These are phyloP conservation scores for Anoura caudifer DNA, from an alignment of 2,113 vertebrate species.

Conservation along the genomic window DNA sequence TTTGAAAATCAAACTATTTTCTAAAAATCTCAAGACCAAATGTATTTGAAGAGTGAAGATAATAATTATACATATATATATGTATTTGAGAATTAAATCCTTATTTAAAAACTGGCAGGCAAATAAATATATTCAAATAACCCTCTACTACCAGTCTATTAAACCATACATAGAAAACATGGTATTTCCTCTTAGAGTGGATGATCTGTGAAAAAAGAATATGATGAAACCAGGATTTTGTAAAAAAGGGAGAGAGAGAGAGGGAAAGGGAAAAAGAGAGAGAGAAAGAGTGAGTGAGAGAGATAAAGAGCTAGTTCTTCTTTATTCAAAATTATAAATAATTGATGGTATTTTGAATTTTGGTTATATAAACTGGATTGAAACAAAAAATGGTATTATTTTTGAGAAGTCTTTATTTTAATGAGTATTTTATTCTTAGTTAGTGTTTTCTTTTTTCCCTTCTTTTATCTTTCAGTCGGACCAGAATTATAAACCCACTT, in stretches of 20 bases:
- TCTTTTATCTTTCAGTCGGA: not conserved
- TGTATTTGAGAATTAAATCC: not conserved
- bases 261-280: no score
- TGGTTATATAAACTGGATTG: not conserved
- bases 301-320: not conserved
- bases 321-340: not conserved
- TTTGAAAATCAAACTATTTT: not conserved
- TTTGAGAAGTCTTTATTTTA: not conserved
- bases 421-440: not conserved
- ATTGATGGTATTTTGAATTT: not conserved
- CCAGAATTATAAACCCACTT: not conserved
- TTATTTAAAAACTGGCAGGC: not conserved
- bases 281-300: not conserved
- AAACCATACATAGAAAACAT: not conserved
- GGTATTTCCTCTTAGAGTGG: not conserved
- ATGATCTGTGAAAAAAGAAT: not conserved
- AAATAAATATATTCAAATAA: not conserved
- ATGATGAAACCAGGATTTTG: accelerated
- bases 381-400: not conserved
- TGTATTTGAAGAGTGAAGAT: not conserved
- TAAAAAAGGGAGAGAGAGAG: not conserved
- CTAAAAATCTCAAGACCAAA: not conserved
- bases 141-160: accelerated
- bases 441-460: not conserved
- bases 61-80: not conserved